A percentile compares a stretch with the other conserved stretches of the same genome.
phyloP scores from a whole-genome alignment of 1,140 invertebrate genomes.

The Cyclina sinensis region DNA sequence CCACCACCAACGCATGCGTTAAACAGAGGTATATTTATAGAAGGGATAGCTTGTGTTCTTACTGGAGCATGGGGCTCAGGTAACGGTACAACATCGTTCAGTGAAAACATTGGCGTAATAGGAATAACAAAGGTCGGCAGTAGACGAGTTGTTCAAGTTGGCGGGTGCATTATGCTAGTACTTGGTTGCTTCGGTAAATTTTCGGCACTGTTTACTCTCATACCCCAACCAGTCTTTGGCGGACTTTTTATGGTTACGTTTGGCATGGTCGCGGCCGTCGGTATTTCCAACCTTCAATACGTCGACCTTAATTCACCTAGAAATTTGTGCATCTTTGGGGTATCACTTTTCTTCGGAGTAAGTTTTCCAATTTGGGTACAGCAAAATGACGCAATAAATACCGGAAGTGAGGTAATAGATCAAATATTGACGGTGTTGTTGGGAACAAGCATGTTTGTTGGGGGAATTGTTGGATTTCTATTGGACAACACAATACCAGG shows the following conservation, averaged over 20 bases:
- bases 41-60: conserved; percentile 93
- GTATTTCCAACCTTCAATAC: conserved; percentile 93
- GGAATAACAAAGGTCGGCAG: conserved; percentile 91
- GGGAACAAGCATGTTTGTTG: conserved; percentile 79
- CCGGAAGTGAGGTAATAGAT: conserved; percentile 75
- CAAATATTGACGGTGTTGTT: conserved; percentile 77
- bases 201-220: conserved; percentile 92
- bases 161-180: conserved; percentile 91
- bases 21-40: conserved; percentile 90
- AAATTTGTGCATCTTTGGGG: conserved; percentile 95
- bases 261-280: conserved; percentile 81
- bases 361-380: conserved; percentile 91
- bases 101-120: conserved; percentile 95
- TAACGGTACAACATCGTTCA: conserved; percentile 95
- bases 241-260: conserved; percentile 16
- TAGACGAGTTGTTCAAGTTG: conserved; percentile 93
- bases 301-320: conserved; percentile 93
- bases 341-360: conserved; percentile 94
- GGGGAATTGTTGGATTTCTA: conserved; percentile 74
- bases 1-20: conserved; percentile 93
- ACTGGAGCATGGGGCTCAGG: conserved; percentile 94
- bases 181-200: conserved; percentile 90
- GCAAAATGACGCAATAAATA: conserved; percentile 16
- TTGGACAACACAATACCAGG: conserved; percentile 80
- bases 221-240: neutral